Evolutionary conservation across 2,113 vertebrate species (phyloP), one percentile per base, ranked within the genome.

Genomic region (Proteles cristata): DNA sequence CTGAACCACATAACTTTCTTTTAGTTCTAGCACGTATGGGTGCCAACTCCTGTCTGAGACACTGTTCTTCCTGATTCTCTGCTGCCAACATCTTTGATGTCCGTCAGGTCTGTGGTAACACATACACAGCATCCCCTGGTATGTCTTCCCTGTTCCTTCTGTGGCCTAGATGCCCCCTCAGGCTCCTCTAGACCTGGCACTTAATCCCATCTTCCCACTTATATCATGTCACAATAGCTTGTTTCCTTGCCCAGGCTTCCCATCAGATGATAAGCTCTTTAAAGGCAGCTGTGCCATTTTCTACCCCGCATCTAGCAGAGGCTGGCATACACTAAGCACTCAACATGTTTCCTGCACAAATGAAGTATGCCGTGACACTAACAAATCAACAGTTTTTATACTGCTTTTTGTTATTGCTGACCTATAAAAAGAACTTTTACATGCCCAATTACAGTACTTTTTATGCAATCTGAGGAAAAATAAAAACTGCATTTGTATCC

Each of bases 401-500:
- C 0, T 69, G 25, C 15, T 84, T 88, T 63, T 58, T 31, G 50
- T 84, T 58, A n/a, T 26, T 83, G 8, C 6, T 90, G 55, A 7
- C 48, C 68, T 45, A 25, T 33, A 39, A 95, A 91, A 86, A 82
- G 8, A 87, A 90, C 8, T 65, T 80, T 45, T 45, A 90, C 1
- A 26, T 76, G 61, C 31, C 19, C 11, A 90, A 88, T 25, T 84
- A 31, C 35, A 17, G 14, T 45, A 50, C 96, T 63, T 84, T 65
- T 92, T 17, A 79, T 48, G 35, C 21, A 58, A 39, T 68, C 63
- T 81, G 43, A 93, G n/a, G 4, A 58, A 88, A 92, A 35, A 79
- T 33, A 35, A 94, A 81, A 33, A 7, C 16, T 74, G 11, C 8
- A 61, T 48, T 66, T 81, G 31, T 73, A 96, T 65, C 31, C 35